Conservation (phyloP, 1,140 invertebrate species). For the Drosophila pseudoananassae region DNA sequence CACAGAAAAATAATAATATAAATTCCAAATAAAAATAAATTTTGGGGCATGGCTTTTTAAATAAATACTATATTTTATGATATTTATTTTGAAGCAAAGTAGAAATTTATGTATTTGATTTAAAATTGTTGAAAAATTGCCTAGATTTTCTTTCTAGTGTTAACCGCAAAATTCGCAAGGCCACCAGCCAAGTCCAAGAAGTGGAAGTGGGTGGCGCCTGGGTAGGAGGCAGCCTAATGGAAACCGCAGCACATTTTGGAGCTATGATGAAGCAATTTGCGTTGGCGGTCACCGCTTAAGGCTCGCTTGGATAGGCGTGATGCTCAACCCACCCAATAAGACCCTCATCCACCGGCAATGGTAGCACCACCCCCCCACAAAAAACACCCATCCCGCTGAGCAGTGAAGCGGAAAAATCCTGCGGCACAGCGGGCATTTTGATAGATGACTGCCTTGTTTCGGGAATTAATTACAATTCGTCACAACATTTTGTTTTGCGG, state of each 20-base stretch:
- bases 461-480: slow-evolving; percentile 84
- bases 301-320: slow-evolving; percentile 53
- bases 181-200: slow-evolving; percentile 38
- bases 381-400: slow-evolving; percentile 25
- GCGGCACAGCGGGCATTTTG: slow-evolving; percentile 70
- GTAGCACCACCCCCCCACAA: not conserved
- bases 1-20: not conserved
- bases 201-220: not conserved
- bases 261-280: slow-evolving; percentile 81
- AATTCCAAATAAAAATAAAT: not conserved
- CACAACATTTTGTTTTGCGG: slow-evolving; percentile 82
- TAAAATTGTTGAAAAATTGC: not conserved
- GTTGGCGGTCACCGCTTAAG: slow-evolving; percentile 58
- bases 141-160: not conserved
- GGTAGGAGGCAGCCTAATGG: slow-evolving; percentile 64
- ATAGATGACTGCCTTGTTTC: slow-evolving; percentile 83
- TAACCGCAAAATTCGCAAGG: slow-evolving; percentile 69
- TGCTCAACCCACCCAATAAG: slow-evolving; percentile 10
- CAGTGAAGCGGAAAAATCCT: slow-evolving; percentile 77
- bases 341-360: not conserved
- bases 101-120: not conserved
- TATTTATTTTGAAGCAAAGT: too few relatives aligned
- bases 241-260: slow-evolving; percentile 74
- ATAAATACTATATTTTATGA: not conserved
- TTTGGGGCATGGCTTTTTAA: not conserved